Percentiles rank a stretch among this genome's conserved stretches.
Conservation (phyloP, 2,797 vertebrate species). For the Chelidonichthys spinosus region DNA sequence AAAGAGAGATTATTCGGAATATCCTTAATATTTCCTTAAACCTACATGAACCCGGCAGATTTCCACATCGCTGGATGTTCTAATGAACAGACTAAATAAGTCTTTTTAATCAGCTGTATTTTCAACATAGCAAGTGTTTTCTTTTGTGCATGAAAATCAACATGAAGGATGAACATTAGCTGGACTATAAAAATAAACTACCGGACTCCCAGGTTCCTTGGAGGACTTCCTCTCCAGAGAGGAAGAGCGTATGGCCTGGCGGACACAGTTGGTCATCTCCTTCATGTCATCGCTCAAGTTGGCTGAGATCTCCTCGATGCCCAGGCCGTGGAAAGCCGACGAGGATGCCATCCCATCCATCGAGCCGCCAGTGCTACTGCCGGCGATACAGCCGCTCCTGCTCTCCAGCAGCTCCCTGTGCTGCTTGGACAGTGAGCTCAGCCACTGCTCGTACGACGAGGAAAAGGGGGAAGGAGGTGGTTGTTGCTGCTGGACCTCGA, state of each 20-base stretch:
- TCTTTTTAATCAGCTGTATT: not conserved
- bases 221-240: conserved; percentile 94
- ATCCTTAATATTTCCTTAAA: not conserved
- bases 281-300: conserved; percentile 99
- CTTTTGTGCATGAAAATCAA: not conserved
- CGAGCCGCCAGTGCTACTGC: conserved; percentile 24
- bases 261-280: conserved; percentile 98
- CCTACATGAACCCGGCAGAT: no score
- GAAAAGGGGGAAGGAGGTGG: conserved; percentile 56
- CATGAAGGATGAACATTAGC: not conserved
- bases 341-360: conserved; percentile 67
- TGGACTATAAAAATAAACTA: conserved; percentile 22
- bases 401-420: conserved; percentile 90
- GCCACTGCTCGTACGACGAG: conserved; percentile 92
- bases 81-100: no score
- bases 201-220: conserved; percentile 92
- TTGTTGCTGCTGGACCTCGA: conserved; percentile 62
- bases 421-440: conserved; percentile 93
- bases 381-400: conserved; percentile 56
- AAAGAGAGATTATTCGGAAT: not conserved
- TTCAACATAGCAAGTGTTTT: not conserved
- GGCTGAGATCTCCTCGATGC: conserved; percentile 92
- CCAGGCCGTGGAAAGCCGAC: conserved; percentile 83
- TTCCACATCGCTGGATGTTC: no score
- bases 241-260: conserved; percentile 96